Percentiles rank a stretch among this genome's conserved stretches.
Conservation (phyloP, 1,140 invertebrate species). For the Caenorhabditis brenneri region DNA sequence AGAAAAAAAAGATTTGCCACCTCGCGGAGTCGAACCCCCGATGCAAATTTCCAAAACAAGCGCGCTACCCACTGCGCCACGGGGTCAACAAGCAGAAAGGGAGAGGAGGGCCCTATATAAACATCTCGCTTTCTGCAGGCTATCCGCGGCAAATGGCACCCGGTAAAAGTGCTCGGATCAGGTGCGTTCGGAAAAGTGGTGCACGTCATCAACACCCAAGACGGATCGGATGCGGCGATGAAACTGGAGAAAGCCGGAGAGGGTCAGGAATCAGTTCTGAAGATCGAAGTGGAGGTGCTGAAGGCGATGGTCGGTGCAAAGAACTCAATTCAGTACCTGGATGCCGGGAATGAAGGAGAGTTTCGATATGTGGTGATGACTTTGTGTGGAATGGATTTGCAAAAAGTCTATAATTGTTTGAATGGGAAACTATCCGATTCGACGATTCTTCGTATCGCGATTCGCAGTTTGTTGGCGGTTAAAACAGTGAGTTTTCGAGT, state of each 20-base stretch:
- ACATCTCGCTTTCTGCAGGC: neutral
- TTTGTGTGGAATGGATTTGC: conserved; percentile 17
- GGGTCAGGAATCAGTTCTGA: neutral
- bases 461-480: neutral
- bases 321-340: neutral
- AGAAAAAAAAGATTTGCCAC: neutral
- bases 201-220: neutral
- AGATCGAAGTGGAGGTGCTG: conserved; percentile 12
- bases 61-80: neutral
- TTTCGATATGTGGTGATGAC: neutral
- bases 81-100: neutral
- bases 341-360: neutral
- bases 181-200: conserved; percentile 15
- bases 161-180: neutral
- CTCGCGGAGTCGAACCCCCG: neutral
- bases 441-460: conserved; percentile 17
- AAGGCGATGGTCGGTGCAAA: neutral
- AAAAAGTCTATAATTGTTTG: neutral
- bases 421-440: neutral
- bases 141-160: neutral
- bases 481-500: neutral
- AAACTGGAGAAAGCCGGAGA: neutral
- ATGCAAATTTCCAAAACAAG: neutral
- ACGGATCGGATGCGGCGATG: conserved; percentile 1
- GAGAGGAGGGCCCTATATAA: too few species aligned